Conservation (phyloP, 1,140 invertebrate genomes). For the Hycleus phaleratus region DNA sequence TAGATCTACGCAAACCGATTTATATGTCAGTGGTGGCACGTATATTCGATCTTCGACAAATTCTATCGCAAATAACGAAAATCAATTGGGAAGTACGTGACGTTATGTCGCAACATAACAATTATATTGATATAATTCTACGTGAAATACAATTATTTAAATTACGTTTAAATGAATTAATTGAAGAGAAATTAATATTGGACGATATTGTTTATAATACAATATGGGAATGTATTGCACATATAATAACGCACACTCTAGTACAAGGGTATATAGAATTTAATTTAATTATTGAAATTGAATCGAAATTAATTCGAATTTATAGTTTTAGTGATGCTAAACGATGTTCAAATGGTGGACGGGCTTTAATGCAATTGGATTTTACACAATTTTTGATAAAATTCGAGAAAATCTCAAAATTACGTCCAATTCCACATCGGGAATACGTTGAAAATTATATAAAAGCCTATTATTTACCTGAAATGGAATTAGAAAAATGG, state of each 20-base stretch:
- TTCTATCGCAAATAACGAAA: slow-evolving; percentile 77
- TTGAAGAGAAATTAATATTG: slow-evolving; percentile 55
- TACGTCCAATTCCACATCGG: slow-evolving; percentile 79
- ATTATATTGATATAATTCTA: slow-evolving; percentile 72
- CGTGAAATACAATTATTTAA: slow-evolving; percentile 71
- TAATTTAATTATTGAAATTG: slow-evolving; percentile 1
- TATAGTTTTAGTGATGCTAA: slow-evolving; percentile 76
- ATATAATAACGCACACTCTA: slow-evolving; percentile 74
- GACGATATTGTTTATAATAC: slow-evolving; percentile 59
- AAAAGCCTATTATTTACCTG: slow-evolving; percentile 92
- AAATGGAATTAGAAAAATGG: slow-evolving; percentile 82
- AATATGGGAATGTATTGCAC: slow-evolving; percentile 82
- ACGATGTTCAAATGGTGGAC: slow-evolving; percentile 92
- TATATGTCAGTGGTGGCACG: slow-evolving; percentile 76
- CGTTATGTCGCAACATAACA: slow-evolving; percentile 91
- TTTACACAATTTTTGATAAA: slow-evolving; percentile 92
- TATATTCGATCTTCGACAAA: slow-evolving; percentile 69
- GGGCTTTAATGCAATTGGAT: slow-evolving; percentile 96
- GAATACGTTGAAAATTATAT: slow-evolving; percentile 92
- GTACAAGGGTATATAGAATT: slow-evolving; percentile 74
- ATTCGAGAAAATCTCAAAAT: slow-evolving; percentile 73
- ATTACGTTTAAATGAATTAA: slow-evolving; percentile 63
- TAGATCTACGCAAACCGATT: slow-evolving; percentile 72
- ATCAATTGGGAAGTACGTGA: slow-evolving; percentile 95
- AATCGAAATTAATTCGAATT: slow-evolving; percentile 17